These are phyloP conservation scores for Cyclargus thomasi DNA, from an alignment of 1,140 invertebrate genomes.

Conservation along the genomic window DNA sequence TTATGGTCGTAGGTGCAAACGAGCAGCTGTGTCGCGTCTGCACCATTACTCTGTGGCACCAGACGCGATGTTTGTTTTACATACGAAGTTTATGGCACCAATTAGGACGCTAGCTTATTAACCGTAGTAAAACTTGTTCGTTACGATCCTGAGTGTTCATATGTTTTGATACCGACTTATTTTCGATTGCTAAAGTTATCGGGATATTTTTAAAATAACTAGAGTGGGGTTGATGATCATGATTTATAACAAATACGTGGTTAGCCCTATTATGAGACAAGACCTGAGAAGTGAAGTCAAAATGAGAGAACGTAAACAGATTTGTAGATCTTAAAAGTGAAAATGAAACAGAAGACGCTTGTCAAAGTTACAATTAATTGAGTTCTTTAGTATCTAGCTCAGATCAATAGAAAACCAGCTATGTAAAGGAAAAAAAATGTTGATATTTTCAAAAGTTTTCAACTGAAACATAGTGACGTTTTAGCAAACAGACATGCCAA, in stretches of 20 bases:
- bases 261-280: background rate
- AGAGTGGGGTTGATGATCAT: background rate
- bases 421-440: background rate
- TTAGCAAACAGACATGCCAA: background rate
- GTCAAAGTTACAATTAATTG: no score
- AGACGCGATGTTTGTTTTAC: slow-evolving; percentile 57
- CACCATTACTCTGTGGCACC: slow-evolving; percentile 12
- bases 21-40: slow-evolving; percentile 18
- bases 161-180: slow-evolving; percentile 43
- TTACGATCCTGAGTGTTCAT: slow-evolving; percentile 40
- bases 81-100: slow-evolving; percentile 58
- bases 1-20: slow-evolving; percentile 4
- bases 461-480: background rate
- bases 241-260: background rate
- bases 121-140: slow-evolving; percentile 48
- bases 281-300: background rate
- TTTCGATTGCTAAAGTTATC: slow-evolving; percentile 22
- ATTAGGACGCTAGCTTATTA: slow-evolving; percentile 60
- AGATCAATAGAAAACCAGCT: no score
- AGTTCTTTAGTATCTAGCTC: no score
- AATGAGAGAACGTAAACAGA: background rate
- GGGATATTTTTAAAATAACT: background rate
- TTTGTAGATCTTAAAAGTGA: no score
- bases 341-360: no score
- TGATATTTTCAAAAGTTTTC: background rate